These are phyloP conservation scores for Dryobotodes eremita DNA, from an alignment of 2,888 invertebrate species.

Conservation along the genomic window DNA sequence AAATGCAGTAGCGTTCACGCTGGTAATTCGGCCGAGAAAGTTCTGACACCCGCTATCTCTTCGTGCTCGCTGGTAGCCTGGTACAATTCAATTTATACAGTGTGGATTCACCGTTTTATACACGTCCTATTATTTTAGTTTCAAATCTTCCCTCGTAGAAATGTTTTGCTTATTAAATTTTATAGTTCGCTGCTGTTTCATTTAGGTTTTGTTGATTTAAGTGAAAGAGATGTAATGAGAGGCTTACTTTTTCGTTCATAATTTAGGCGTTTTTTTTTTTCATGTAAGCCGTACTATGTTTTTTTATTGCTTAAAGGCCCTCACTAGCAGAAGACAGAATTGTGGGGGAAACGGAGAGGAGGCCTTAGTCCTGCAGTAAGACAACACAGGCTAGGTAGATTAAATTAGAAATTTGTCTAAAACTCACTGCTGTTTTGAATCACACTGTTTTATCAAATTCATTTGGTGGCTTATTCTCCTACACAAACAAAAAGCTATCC, in stretches of 20 bases:
- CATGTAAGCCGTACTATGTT: no score
- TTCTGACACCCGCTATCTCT: slow-evolving; percentile 61
- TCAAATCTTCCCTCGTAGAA: slow-evolving; percentile 60
- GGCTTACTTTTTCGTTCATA: neutral
- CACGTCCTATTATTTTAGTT: slow-evolving; percentile 66
- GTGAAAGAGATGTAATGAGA: neutral
- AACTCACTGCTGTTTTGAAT: neutral
- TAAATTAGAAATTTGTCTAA: neutral
- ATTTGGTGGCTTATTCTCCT: neutral
- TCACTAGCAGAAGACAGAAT: neutral
- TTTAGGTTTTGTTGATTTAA: neutral
- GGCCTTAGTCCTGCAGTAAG: neutral
- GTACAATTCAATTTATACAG: slow-evolving; percentile 68
- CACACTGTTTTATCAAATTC: neutral
- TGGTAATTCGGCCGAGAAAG: slow-evolving; percentile 58
- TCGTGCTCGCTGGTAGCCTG: slow-evolving; percentile 41
- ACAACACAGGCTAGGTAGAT: neutral
- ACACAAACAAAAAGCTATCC: neutral
- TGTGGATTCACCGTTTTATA: slow-evolving; percentile 61
- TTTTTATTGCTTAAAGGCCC: neutral
- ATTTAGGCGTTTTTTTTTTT: no score
- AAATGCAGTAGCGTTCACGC: slow-evolving; percentile 61
- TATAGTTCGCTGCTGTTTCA: slow-evolving; percentile 1
- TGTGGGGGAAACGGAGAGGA: neutral
- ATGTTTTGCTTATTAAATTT: slow-evolving; percentile 55